Percentiles rank a stretch among this genome's conserved stretches.
These are phyloP conservation scores for Bubalus kerabau DNA, from an alignment of 2,113 vertebrate species.

Conservation along the genomic window DNA sequence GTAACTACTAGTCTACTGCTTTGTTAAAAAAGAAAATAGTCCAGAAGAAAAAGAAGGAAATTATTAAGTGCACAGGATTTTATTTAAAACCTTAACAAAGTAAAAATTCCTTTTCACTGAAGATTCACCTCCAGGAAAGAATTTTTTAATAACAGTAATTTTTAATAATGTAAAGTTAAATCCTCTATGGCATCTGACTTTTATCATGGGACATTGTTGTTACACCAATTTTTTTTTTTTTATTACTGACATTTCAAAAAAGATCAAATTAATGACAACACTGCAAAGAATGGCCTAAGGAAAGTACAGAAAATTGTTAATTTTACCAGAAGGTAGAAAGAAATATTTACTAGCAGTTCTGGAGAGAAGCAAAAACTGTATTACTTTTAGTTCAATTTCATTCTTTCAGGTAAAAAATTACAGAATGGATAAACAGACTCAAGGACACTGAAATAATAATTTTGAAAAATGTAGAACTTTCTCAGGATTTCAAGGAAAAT, in stretches of 20 bases:
- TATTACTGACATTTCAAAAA: background rate
- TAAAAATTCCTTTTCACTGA: background rate
- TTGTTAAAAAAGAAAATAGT: background rate
- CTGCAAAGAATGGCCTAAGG: background rate
- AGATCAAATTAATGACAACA: background rate
- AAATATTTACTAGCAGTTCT: background rate
- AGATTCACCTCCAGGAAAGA: background rate
- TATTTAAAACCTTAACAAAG: background rate
- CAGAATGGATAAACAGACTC: background rate
- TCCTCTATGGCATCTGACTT: background rate
- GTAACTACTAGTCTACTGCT: background rate
- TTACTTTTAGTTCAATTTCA: background rate
- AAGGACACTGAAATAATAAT: background rate
- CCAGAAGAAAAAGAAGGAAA: background rate
- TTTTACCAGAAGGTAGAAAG: background rate
- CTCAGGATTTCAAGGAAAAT: background rate
- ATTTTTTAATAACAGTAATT: background rate
- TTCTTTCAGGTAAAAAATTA: background rate
- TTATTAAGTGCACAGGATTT: background rate
- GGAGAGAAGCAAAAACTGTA: background rate
- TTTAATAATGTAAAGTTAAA: background rate
- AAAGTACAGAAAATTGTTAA: background rate
- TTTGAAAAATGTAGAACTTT: background rate
- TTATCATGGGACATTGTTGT: background rate
- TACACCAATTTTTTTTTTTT: background rate